A percentile compares a stretch with the other conserved stretches of the same genome.
phyloP scores from a whole-genome alignment of 2,888 invertebrate species.

The Stenurella melanura region DNA sequence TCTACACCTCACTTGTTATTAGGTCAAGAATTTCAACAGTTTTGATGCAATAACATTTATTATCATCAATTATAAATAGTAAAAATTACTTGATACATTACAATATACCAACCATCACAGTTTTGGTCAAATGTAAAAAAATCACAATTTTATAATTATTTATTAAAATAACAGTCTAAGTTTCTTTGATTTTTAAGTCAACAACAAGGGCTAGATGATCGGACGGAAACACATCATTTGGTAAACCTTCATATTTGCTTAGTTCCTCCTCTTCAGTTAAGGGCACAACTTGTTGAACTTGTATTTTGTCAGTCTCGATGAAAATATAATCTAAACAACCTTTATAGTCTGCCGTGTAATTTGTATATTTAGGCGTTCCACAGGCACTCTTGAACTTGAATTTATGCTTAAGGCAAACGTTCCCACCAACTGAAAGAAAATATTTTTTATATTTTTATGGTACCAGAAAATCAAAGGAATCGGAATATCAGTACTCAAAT shows the following conservation, averaged over 20 bases:
- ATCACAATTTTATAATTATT: constrained; percentile 9
- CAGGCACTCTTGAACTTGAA: constrained; percentile 84
- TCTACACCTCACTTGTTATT: no score
- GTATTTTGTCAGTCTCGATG: constrained; percentile 80
- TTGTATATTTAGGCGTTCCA: constrained; percentile 89
- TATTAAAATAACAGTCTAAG: background rate
- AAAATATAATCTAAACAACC: constrained; percentile 95
- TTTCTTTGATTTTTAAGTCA: constrained; percentile 77
- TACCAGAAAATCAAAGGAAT: background rate
- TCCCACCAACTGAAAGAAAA: background rate
- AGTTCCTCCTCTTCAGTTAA: constrained; percentile 87
- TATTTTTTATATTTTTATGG: no score
- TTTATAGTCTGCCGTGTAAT: constrained; percentile 87
- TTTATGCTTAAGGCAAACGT: constrained; percentile 63
- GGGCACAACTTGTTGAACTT: constrained; percentile 84
- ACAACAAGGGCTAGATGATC: constrained; percentile 93
- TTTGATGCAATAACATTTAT: no score
- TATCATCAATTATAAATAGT: background rate
- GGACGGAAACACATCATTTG: constrained; percentile 92
- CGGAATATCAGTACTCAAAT: no score
- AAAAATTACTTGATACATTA: background rate
- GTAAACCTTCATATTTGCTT: constrained; percentile 84
- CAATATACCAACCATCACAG: background rate
- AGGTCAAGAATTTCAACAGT: no score
- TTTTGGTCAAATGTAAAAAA: background rate